Evolutionary conservation across 2,797 vertebrate genomes (phyloP).

Genomic region (Macroramphosus scolopax): DNA sequence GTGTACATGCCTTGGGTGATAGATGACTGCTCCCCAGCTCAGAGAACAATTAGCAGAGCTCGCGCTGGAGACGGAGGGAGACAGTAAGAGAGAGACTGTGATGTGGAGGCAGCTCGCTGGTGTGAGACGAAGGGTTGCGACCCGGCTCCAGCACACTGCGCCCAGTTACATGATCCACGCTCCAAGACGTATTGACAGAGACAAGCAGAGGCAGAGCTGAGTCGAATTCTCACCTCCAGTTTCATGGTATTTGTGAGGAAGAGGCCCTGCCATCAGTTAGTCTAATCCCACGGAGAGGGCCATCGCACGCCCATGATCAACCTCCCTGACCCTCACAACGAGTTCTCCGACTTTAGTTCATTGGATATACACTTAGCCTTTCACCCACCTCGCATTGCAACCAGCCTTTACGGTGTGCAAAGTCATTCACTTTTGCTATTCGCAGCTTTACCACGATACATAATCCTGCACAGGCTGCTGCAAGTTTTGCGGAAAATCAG

Average conservation of each 20-base stretch:
- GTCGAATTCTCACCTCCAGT: conserved; percentile 44
- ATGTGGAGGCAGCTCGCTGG: conserved; percentile 41
- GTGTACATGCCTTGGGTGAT: conserved; percentile 40
- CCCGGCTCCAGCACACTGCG: conserved; percentile 27
- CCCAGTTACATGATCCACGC: conserved; percentile 22
- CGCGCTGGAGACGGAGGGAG: conserved; percentile 16
- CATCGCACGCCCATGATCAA: too few relatives aligned
- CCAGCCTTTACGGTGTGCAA: neutral
- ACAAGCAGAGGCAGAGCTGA: conserved; percentile 3
- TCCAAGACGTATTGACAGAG: conserved; percentile 2
- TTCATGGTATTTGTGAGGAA: conserved; percentile 39
- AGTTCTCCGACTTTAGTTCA: conserved; percentile 22
- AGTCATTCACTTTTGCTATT: neutral
- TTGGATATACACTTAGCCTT: conserved; percentile 36
- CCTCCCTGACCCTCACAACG: neutral
- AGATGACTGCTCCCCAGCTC: conserved; percentile 30
- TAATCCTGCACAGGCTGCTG: neutral
- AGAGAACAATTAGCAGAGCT: conserved; percentile 49
- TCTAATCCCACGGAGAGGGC: neutral
- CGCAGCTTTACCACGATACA: conserved; percentile 11
- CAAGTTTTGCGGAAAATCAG: conserved; percentile 39
- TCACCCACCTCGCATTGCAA: conserved; percentile 14
- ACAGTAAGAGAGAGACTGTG: conserved; percentile 23
- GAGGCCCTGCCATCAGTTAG: conserved; percentile 29
- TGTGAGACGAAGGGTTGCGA: conserved; percentile 42